Evolutionary conservation across 1,140 invertebrate genomes (phyloP), one percentile per base, ranked within the genome.

Genomic region (Centruroides sculpturatus): DNA sequence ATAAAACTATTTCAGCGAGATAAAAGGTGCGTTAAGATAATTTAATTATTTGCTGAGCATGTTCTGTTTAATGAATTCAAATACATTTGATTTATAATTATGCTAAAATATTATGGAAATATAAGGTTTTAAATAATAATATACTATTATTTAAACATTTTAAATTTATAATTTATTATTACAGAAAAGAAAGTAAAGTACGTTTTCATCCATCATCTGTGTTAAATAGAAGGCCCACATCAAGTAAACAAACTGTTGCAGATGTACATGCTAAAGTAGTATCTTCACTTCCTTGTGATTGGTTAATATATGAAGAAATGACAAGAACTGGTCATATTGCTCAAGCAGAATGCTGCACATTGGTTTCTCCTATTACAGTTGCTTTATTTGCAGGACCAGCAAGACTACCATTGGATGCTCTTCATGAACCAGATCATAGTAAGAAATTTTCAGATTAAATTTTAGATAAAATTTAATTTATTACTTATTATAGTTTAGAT

Each of bases 221-320:
- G 0, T 72, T 92, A 1, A 78, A 80, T 60, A 76, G 73, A 62
- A 66, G 70, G 64, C 66, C 70, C 12, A 73, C 75, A 66, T 72
- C 73, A 35, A 59, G 72, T 0, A 70, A 72, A 59, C 68, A 68
- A 46, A 74, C 69, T 54, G 72, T 72, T 34, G 66, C 70, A 8
- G 70, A 74, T 62, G 67, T 72, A 4, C 69, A 71, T 55, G 68
- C 66, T 35, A 55, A 78, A 11, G 75, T 79, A 8, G 65, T 76
- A 8, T 70, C 74, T 53, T 68, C 69, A 51, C 72, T 91, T 35
- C 85, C 83, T 0, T 81, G 83, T 8, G 86, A 90, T 69, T 94
- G 89, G 87, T 74, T 92, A 23, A 77, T 91, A 46, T 92, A 85
- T 71, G 87, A 89, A 69, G 88, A 91, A 73, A 84, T 91, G 73